Conservation (phyloP, 2,113 vertebrate species). For the Melanocharis versteri region DNA sequence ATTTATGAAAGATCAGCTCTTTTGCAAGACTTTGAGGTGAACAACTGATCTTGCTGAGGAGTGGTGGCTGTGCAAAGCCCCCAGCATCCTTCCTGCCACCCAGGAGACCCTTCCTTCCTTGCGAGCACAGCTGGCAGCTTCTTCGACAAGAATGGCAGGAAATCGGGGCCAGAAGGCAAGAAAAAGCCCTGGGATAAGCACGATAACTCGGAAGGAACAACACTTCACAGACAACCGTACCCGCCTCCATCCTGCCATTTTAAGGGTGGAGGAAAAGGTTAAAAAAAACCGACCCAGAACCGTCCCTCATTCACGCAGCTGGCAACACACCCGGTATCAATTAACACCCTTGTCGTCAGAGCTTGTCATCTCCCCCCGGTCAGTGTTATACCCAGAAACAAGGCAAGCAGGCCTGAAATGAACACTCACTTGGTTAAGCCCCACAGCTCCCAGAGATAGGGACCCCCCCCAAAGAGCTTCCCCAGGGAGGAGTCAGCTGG, state of each 20-base stretch:
- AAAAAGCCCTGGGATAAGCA: not conserved
- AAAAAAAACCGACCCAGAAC: not conserved
- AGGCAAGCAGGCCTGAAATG: not conserved
- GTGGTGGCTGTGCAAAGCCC: not conserved
- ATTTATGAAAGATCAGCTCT: not conserved
- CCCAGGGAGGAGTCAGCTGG: not conserved
- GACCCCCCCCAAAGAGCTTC: too few species aligned
- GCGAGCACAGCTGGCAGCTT: not conserved
- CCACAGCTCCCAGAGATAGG: not conserved
- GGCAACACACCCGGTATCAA: not conserved
- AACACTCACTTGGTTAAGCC: not conserved
- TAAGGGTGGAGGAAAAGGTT: not conserved
- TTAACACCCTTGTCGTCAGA: not conserved
- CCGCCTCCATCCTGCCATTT: not conserved
- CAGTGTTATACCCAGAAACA: not conserved
- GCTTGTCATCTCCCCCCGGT: not conserved
- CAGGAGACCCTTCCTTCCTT: not conserved
- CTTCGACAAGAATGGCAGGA: constrained; percentile 27
- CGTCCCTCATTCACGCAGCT: not conserved
- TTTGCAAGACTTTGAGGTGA: not conserved
- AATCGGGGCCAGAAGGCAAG: constrained; percentile 1
- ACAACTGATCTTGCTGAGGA: not conserved
- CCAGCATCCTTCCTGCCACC: constrained; percentile 16
- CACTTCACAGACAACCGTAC: not conserved
- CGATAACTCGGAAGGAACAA: not conserved